phyloP scores from a whole-genome alignment of 2,888 invertebrate genomes.

The Lasioglossum villosulum region DNA sequence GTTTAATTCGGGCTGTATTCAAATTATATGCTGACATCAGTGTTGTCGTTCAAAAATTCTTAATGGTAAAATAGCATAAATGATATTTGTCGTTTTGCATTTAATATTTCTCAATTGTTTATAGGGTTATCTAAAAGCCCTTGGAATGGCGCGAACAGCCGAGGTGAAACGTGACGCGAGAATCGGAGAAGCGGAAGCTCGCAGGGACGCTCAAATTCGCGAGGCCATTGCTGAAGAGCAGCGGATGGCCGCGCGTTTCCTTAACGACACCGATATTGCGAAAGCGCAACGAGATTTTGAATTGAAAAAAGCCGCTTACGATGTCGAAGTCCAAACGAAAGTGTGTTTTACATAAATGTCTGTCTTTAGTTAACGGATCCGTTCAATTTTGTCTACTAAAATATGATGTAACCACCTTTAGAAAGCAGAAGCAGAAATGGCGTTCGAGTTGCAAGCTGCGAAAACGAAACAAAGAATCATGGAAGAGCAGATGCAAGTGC shows the following conservation, averaged over 20 bases:
- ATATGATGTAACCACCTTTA: constrained; percentile 66
- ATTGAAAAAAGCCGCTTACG: constrained; percentile 98
- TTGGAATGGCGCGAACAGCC: constrained; percentile 97
- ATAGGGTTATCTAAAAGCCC: constrained; percentile 95
- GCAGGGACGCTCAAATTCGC: constrained; percentile 95
- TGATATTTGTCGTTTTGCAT: not conserved
- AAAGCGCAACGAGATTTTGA: constrained; percentile 98
- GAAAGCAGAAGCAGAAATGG: constrained; percentile 97
- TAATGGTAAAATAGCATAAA: constrained; percentile 16
- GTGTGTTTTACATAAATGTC: constrained; percentile 83
- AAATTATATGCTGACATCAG: constrained; percentile 52
- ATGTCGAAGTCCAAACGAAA: constrained; percentile 98
- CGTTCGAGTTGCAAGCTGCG: constrained; percentile 96
- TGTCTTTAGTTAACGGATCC: not conserved
- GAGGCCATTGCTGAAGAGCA: constrained; percentile 99
- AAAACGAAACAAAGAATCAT: constrained; percentile 98
- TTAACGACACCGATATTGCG: constrained; percentile 98
- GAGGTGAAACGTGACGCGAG: constrained; percentile 98
- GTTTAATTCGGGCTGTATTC: constrained; percentile 55
- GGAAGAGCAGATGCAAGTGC: constrained; percentile 99
- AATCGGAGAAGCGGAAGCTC: constrained; percentile 98
- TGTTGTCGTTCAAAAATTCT: constrained; percentile 40
- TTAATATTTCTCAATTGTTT: constrained; percentile 59
- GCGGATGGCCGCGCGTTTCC: constrained; percentile 96
- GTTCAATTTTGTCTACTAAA: constrained; percentile 26